A percentile compares a stretch with the other conserved stretches of the same genome.
These are phyloP conservation scores for Digitonthophagus gazella DNA, from an alignment of 2,888 invertebrate genomes.

Conservation along the genomic window DNA sequence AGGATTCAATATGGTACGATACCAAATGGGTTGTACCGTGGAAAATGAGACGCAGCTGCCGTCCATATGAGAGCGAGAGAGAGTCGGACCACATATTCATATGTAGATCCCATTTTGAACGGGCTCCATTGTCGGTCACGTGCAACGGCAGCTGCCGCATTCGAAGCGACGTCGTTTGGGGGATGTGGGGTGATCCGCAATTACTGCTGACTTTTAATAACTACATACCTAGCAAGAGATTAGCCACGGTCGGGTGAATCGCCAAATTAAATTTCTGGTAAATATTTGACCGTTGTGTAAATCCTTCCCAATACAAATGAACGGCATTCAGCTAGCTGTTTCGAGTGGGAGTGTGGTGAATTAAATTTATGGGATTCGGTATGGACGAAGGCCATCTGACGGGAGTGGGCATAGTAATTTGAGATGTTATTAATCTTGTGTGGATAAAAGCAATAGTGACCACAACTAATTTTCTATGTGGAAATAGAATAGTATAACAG, in stretches of 20 bases:
- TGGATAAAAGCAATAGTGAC: not conserved
- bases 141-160: slow-evolving; percentile 25
- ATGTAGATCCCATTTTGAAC: slow-evolving; percentile 26
- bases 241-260: slow-evolving; percentile 10
- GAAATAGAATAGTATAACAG: not conserved
- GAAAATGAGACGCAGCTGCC: slow-evolving; percentile 26
- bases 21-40: slow-evolving; percentile 27
- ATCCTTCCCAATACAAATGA: not conserved
- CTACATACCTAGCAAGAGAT: slow-evolving; percentile 3
- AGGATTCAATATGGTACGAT: not conserved
- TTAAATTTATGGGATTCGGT: not conserved
- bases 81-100: slow-evolving; percentile 26
- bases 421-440: not conserved
- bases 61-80: slow-evolving; percentile 21
- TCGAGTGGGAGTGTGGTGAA: not conserved
- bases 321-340: not conserved
- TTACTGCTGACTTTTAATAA: slow-evolving; percentile 8
- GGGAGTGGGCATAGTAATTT: not conserved
- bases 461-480: not conserved
- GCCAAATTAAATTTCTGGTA: slow-evolving; percentile 12
- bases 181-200: slow-evolving; percentile 16
- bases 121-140: slow-evolving; percentile 25
- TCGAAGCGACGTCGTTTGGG: slow-evolving; percentile 14
- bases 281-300: slow-evolving; percentile 6
- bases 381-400: not conserved